Percentiles rank a stretch among this genome's conserved stretches.
Conservation (phyloP, 2,888 invertebrate genomes). For the Scelioninae gen. 1 region DNA sequence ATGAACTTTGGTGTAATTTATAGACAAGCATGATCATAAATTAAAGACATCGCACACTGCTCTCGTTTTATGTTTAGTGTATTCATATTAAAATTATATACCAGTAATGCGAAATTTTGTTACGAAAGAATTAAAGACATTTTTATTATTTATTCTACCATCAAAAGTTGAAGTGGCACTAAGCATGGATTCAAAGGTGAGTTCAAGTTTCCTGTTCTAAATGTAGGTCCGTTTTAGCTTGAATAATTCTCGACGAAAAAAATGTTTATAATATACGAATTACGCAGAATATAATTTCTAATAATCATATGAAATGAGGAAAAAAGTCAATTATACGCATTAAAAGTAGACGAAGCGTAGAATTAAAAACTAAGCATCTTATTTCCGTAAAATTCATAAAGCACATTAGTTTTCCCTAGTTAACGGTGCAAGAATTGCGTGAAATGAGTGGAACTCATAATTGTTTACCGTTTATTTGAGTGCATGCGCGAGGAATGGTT, state of each 20-base stretch:
- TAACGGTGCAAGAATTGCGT: slow-evolving; percentile 60
- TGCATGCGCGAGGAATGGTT: slow-evolving; percentile 66
- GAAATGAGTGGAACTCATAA: slow-evolving; percentile 61
- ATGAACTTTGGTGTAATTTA: slow-evolving; percentile 18
- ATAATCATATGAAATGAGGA: slow-evolving; percentile 22
- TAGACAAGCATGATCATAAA: slow-evolving; percentile 12
- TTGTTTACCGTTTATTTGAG: slow-evolving; percentile 69
- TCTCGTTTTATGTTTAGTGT: not conserved
- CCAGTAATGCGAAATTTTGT: too few species aligned
- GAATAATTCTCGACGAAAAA: slow-evolving; percentile 2
- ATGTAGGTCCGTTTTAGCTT: not conserved
- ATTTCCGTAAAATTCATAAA: slow-evolving; percentile 53
- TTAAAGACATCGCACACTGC: not conserved
- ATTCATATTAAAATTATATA: slow-evolving; percentile 7
- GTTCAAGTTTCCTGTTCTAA: not conserved
- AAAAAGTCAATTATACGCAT: slow-evolving; percentile 41
- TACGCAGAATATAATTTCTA: slow-evolving; percentile 15
- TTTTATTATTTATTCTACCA: slow-evolving; percentile 3
- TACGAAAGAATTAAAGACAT: not conserved
- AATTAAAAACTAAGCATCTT: slow-evolving; percentile 48
- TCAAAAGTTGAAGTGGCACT: slow-evolving; percentile 3
- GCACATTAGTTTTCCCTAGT: slow-evolving; percentile 60
- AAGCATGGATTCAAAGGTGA: not conserved
- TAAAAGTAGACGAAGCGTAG: slow-evolving; percentile 9
- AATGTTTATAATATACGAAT: slow-evolving; percentile 12